Conservation (phyloP, 2,113 vertebrate species). For the Oncorhynchus kisutch region DNA sequence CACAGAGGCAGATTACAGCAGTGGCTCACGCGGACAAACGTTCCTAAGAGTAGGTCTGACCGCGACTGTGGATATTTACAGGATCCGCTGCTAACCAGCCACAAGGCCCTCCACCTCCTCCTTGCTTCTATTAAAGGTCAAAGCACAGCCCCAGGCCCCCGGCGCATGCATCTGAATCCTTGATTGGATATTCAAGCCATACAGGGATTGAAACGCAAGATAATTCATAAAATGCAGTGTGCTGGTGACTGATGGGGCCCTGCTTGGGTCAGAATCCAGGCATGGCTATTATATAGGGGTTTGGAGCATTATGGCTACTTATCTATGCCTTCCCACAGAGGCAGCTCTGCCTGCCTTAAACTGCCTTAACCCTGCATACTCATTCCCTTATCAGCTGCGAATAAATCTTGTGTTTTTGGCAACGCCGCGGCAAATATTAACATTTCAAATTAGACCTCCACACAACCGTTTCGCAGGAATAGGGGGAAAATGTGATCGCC, state of each 20-base stretch:
- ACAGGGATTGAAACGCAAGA: conserved; percentile 56
- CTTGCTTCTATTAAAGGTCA: conserved; percentile 68
- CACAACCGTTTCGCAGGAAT: conserved; percentile 29
- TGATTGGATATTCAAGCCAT: conserved; percentile 64
- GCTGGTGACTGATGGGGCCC: conserved; percentile 43
- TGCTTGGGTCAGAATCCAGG: conserved; percentile 52
- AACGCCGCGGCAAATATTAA: conserved; percentile 38
- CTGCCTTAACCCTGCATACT: not conserved
- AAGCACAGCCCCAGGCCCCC: conserved; percentile 57
- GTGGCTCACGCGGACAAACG: not conserved
- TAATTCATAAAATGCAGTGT: conserved; percentile 57
- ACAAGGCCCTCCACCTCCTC: conserved; percentile 47
- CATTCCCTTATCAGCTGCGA: conserved; percentile 34
- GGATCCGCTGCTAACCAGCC: conserved; percentile 65
- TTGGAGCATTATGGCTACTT: conserved; percentile 51
- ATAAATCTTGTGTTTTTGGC: conserved; percentile 51
- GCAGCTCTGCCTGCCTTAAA: conserved; percentile 23
- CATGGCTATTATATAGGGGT: conserved; percentile 56
- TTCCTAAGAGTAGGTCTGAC: not conserved
- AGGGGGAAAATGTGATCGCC: conserved; percentile 24
- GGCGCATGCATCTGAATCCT: conserved; percentile 35
- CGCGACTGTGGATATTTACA: conserved; percentile 50
- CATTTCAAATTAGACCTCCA: conserved; percentile 44
- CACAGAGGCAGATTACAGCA: conserved; percentile 40
- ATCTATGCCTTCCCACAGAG: conserved; percentile 41